Evolutionary conservation across 2,888 invertebrate genomes (phyloP).

Genomic region (Rhynchonema sp.): DNA sequence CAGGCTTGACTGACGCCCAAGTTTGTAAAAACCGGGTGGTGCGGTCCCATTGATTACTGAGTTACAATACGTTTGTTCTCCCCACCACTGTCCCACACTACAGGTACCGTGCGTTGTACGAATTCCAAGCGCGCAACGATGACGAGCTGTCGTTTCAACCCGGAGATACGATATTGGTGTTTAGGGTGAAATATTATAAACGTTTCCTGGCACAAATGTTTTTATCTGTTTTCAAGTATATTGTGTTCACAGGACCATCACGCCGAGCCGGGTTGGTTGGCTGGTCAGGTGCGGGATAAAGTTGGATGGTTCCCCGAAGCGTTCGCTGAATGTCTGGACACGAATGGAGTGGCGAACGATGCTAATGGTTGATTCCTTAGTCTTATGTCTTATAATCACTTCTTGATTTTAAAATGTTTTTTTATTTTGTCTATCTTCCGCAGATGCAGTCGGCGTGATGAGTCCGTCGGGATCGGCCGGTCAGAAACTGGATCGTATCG

Average conservation of each 20-base stretch:
- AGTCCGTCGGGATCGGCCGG: not conserved
- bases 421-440: not conserved
- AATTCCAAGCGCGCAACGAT: constrained; percentile 64
- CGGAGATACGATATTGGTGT: constrained; percentile 67
- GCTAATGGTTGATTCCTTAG: not conserved
- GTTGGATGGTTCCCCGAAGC: constrained; percentile 31
- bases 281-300: constrained; percentile 69
- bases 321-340: constrained; percentile 29
- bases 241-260: constrained; percentile 60
- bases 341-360: not conserved
- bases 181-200: constrained; percentile 10
- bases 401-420: too few species aligned
- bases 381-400: not conserved
- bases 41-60: too few species aligned
- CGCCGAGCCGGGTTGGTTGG: constrained; percentile 91
- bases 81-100: too few species aligned
- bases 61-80: too few species aligned
- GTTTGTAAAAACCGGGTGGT: too few species aligned
- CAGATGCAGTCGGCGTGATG: not conserved
- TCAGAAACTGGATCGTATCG: not conserved
- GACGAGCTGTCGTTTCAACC: constrained; percentile 84
- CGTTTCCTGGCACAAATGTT: too few species aligned
- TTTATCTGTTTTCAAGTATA: too few species aligned
- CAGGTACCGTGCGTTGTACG: constrained; percentile 73
- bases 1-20: too few species aligned